A percentile compares a stretch with the other conserved stretches of the same genome.
phyloP scores from a whole-genome alignment of 2,113 vertebrate genomes.

The Pan troglodytes region NHGRI_mPanTro3-v2.1_pri NC_072403.2:158741001-158741500 shows the following conservation, averaged over 20 bases:
- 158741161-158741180: not conserved
- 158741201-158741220: not conserved
- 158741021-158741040: not conserved
- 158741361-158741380: not conserved
- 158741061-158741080: not conserved
- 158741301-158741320: not conserved
- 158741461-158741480: not conserved
- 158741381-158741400: not conserved
- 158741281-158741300: not conserved
- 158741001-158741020: not conserved
- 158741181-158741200: not conserved
- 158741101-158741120: not conserved
- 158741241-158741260: not conserved
- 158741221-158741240: not conserved
- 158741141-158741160: not conserved
- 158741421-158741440: not conserved
- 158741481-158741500: not conserved
- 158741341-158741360: not conserved
- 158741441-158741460: not conserved
- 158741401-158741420: not conserved
- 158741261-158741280: not conserved
- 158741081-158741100: not conserved
- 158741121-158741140: not conserved
- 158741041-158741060: not conserved
- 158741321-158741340: not conserved